phyloP scores from a whole-genome alignment of 2,113 vertebrate genomes.

The Grammomys surdaster region DNA sequence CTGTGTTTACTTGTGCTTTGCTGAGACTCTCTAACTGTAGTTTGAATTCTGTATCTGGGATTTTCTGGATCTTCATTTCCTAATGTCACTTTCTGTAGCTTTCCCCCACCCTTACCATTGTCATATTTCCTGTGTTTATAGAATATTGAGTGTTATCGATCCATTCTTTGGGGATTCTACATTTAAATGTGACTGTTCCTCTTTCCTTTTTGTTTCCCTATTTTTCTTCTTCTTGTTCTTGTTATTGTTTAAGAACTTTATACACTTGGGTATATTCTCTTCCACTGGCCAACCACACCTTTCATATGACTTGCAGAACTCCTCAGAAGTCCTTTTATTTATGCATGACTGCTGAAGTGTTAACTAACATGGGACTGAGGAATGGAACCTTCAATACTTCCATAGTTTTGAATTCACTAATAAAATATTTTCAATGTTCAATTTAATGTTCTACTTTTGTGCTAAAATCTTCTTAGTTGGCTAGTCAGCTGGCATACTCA shows the following conservation, averaged over 20 bases:
- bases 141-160: not conserved
- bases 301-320: not conserved
- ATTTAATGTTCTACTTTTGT: not conserved
- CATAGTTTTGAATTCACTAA: not conserved
- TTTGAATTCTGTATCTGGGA: not conserved
- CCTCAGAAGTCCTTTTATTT: not conserved
- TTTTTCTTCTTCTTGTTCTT: not conserved
- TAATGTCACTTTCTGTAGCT: not conserved
- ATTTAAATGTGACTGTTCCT: not conserved
- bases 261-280: not conserved
- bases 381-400: not conserved
- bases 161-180: no score
- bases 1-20: not conserved
- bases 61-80: not conserved
- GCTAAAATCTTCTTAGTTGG: not conserved
- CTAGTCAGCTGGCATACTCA: not conserved
- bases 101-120: not conserved
- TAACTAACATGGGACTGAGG: not conserved
- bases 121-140: not conserved
- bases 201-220: not conserved
- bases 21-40: not conserved
- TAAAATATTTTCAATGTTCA: slow-evolving; percentile 24
- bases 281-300: not conserved
- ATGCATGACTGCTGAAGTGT: not conserved
- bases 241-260: not conserved